Conservation (phyloP, 2,113 vertebrate genomes). For the Bos javanicus region DNA sequence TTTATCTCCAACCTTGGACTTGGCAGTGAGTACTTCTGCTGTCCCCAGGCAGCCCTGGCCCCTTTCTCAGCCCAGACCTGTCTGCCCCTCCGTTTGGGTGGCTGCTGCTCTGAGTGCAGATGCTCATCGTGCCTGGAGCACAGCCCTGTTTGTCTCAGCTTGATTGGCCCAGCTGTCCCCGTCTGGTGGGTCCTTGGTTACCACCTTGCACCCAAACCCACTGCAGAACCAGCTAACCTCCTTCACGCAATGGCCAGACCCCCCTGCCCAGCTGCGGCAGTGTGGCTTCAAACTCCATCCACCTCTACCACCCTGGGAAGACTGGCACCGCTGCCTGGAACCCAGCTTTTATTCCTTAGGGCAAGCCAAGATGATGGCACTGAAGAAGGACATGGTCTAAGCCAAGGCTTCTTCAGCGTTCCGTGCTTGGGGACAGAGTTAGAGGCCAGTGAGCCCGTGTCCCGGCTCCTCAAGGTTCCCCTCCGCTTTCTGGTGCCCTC, state of each 20-base stretch:
- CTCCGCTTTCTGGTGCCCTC: background rate
- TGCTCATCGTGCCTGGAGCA: slow-evolving; percentile 33
- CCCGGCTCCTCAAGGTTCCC: background rate
- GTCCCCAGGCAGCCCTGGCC: slow-evolving; percentile 41
- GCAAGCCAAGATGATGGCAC: background rate
- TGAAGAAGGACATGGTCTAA: background rate
- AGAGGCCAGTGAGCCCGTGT: background rate
- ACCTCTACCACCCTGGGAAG: background rate
- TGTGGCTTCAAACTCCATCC: background rate
- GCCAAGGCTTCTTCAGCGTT: background rate
- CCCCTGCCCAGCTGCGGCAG: background rate
- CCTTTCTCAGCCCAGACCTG: slow-evolving; percentile 59
- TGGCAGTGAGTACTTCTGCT: slow-evolving; percentile 15
- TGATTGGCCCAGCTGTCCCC: slow-evolving; percentile 17
- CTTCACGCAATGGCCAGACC: background rate
- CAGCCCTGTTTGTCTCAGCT: slow-evolving; percentile 1
- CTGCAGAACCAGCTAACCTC: background rate
- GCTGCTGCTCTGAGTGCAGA: slow-evolving; percentile 19
- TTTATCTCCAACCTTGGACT: slow-evolving; percentile 51
- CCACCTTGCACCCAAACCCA: background rate
- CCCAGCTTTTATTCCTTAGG: background rate
- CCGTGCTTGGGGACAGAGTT: background rate
- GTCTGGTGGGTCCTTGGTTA: background rate
- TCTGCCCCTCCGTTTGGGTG: background rate
- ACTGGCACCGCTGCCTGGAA: background rate